Percentiles rank a stretch among this genome's conserved stretches.
phyloP scores from a whole-genome alignment of 2,797 vertebrate genomes.

The Anguilla marmorata region DNA sequence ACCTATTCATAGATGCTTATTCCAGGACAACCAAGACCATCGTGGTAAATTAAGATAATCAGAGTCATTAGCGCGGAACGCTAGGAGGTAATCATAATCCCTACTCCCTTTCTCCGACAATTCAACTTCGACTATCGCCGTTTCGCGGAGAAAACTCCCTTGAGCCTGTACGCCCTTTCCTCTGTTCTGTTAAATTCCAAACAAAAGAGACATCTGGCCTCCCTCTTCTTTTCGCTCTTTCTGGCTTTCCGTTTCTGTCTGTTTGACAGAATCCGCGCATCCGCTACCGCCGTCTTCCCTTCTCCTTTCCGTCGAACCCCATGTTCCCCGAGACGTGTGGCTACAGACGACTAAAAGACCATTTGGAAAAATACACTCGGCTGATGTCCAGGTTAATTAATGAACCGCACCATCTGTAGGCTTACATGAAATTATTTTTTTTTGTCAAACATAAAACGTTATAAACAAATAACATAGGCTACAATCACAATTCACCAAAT shows the following conservation, averaged over 20 bases:
- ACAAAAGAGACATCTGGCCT: conserved; percentile 83
- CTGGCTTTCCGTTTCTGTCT: conserved; percentile 9
- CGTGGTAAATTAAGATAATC: conserved; percentile 43
- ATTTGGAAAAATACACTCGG: neutral
- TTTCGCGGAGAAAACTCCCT: conserved; percentile 48
- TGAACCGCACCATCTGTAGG: neutral
- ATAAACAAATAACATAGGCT: neutral
- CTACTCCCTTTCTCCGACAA: neutral
- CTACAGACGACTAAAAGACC: neutral
- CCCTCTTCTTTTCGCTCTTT: conserved; percentile 62
- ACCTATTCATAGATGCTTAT: conserved; percentile 2
- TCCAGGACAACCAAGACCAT: conserved; percentile 37
- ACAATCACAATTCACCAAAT: neutral
- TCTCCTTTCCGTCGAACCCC: neutral
- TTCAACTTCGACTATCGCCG: neutral
- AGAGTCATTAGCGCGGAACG: conserved; percentile 59
- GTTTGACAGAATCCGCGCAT: neutral
- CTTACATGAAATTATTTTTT: neutral
- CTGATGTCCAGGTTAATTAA: neutral
- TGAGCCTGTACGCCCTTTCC: conserved; percentile 72
- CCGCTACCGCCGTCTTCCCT: neutral
- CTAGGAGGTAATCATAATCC: conserved; percentile 39
- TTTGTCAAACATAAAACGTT: neutral
- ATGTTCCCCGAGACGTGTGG: neutral
- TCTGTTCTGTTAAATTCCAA: conserved; percentile 78